Base-by-base conservation (phyloP, 1,140 invertebrate genomes). In the Atta colombica region DNA sequence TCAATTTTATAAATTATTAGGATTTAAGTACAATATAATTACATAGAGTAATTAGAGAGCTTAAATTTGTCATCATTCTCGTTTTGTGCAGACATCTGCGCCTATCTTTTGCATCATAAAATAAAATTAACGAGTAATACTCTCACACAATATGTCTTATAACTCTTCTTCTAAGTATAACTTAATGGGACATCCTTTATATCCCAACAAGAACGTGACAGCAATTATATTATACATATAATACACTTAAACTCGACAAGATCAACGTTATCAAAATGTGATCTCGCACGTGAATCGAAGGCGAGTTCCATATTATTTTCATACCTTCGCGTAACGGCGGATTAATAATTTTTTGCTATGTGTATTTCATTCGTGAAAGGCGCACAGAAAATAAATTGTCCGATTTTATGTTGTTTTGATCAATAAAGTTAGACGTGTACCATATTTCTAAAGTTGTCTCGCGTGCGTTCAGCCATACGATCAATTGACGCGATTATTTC, bases 401-500 rank as follows among this genome's bases (percentile, higher is more conserved):
- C 7, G 63, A 28, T 88, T 60, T 77, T 77, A 61, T 58, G 58
- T 82, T 60, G 60, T 66, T 72, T 58, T 39, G 25, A 85, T 88
- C 65, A 60, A 88, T 85, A 69, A 86, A 88, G 0, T 31, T 58
- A 21, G 49, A 60, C 35, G 39, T 65, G 4, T 53, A 8, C 8
- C 18, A 45, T 55, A 63, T 45, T 31, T 58, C 25, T 35, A 55
- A 74, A 66, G 68, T 77, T 89, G 63, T 89, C 71, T 87, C 31
- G 77, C 77, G 77, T 89, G 77, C 77, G 35, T 58, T 39, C 25
- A 14, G 16, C 18, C 49, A 61, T 25, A 60, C 69, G 68, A 89
- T 89, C 81, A 45, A 21, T 51, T 66, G 8, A 88, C 68, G 61
- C 58, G 82, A 86, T 89, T 86, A 78, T 45, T 77, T 87, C n/a